Conservation (phyloP, 2,888 invertebrate species). For the Sinohyriopsis cumingii region DNA sequence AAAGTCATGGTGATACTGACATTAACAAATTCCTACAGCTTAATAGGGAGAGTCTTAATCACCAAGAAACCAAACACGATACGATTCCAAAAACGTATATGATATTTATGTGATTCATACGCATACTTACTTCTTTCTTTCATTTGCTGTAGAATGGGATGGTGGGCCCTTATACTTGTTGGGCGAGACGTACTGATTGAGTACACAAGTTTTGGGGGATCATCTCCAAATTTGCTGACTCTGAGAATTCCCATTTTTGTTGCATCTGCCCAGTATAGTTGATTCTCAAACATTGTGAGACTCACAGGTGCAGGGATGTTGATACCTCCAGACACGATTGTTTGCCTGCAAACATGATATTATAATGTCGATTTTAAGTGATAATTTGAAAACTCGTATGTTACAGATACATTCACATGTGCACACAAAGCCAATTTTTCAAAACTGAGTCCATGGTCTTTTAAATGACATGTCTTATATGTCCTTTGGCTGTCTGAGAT, state of each 20-base stretch:
- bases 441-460: no score
- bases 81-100: not conserved
- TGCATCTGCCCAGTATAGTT: conserved; percentile 96
- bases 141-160: conserved; percentile 22
- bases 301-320: conserved; percentile 59
- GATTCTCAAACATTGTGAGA: conserved; percentile 94
- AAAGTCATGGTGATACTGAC: no score
- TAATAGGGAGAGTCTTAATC: not conserved
- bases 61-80: not conserved
- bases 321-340: conserved; percentile 58
- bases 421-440: no score
- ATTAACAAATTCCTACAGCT: no score
- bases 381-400: not conserved
- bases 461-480: no score
- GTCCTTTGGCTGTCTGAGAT: not conserved
- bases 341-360: conserved; percentile 44
- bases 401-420: not conserved
- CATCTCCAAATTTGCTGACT: conserved; percentile 47
- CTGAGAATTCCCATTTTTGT: conserved; percentile 61
- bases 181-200: not conserved
- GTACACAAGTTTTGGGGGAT: conserved; percentile 1
- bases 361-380: not conserved
- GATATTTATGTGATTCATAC: not conserved
- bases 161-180: conserved; percentile 16
- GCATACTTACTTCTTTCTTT: conserved; percentile 11